A percentile compares a stretch with the other conserved stretches of the same genome.
phyloP scores from a whole-genome alignment of 1,140 invertebrate species.

The Armadillidium nasatum region DNA sequence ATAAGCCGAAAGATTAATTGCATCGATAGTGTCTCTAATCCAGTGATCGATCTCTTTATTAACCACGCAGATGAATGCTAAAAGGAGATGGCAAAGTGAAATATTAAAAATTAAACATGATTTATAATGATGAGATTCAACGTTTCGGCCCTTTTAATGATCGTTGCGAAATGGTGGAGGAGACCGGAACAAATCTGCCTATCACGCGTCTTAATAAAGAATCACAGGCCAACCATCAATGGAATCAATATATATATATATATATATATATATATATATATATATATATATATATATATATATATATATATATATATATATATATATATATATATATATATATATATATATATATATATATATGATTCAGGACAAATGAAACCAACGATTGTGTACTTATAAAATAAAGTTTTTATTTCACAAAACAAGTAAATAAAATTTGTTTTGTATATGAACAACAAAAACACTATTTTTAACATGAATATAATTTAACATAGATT shows the following conservation, averaged over 20 bases:
- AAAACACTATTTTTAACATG: no score
- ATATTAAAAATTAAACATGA: slow-evolving; percentile 12
- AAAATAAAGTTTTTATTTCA: no score
- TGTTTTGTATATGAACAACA: no score
- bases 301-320: no score
- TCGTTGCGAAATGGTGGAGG: not conserved
- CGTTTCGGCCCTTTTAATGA: not conserved
- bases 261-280: no score
- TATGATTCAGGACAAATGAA: no score
- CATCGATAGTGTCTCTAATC: slow-evolving; percentile 6
- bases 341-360: no score
- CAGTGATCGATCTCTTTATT: slow-evolving; percentile 10
- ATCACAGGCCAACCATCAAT: not conserved
- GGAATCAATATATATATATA: not conserved
- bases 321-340: no score
- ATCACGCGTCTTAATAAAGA: not conserved
- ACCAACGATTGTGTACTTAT: no score
- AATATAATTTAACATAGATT: no score
- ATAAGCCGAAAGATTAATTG: not conserved
- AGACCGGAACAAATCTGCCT: slow-evolving; percentile 4
- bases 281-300: no score
- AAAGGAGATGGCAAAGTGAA: slow-evolving; percentile 4
- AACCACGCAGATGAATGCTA: not conserved
- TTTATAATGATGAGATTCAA: slow-evolving; percentile 9
- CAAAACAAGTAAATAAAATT: no score